Evolutionary conservation across 1,140 invertebrate genomes (phyloP).

Genomic region (Mya arenaria): DNA sequence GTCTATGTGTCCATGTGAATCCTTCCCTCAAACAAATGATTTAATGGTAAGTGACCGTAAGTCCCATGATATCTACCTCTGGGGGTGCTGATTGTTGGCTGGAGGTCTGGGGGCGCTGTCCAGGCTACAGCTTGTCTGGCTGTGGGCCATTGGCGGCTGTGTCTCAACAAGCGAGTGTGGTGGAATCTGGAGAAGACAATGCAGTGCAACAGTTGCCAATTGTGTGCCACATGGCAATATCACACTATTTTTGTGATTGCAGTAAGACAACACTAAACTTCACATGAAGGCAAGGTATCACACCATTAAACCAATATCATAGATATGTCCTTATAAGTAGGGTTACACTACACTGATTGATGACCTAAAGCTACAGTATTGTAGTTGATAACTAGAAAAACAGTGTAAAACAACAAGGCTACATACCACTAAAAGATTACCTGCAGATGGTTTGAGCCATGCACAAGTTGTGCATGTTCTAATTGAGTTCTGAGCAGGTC

Average conservation of each 20-base stretch:
- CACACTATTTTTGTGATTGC: too few relatives aligned
- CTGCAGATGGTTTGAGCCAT: conserved; percentile 45
- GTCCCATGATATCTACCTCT: conserved; percentile 5
- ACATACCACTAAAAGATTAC: too few relatives aligned
- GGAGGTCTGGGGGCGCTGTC: conserved; percentile 11
- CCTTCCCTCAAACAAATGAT: too few relatives aligned
- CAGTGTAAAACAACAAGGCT: too few relatives aligned
- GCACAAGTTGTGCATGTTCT: conserved; percentile 49
- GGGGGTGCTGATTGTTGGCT: conserved; percentile 30
- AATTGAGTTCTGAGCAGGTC: conserved; percentile 33
- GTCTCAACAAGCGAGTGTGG: conserved; percentile 38
- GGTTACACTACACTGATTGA: too few relatives aligned
- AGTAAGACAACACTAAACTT: not conserved
- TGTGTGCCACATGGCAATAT: not conserved
- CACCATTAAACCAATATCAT: too few relatives aligned
- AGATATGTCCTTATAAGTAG: too few relatives aligned
- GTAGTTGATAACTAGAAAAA: too few relatives aligned
- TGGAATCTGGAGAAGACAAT: conserved; percentile 30
- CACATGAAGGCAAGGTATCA: too few relatives aligned
- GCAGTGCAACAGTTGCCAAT: not conserved
- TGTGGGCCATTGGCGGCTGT: conserved; percentile 12
- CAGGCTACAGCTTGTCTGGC: conserved; percentile 31
- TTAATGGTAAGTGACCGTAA: too few relatives aligned
- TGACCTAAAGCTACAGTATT: too few relatives aligned
- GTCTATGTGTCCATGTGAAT: too few relatives aligned